phyloP scores from a whole-genome alignment of 2,113 vertebrate species.

The Tychaedon coryphoeus region DNA sequence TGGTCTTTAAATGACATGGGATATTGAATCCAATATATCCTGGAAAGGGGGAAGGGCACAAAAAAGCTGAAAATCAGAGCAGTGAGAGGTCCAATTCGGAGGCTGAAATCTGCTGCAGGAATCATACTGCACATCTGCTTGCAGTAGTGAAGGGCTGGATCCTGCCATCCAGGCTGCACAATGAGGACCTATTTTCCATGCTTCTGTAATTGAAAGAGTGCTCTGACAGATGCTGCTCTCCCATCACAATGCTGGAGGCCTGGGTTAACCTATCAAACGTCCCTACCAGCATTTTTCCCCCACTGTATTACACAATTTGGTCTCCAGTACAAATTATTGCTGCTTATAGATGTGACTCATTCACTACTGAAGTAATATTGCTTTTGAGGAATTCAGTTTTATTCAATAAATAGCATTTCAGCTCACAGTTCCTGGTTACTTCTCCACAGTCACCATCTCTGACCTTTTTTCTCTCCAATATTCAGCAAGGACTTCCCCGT shows the following conservation, averaged over 20 bases:
- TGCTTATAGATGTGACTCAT: neutral
- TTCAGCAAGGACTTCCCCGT: neutral
- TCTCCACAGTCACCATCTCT: neutral
- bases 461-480: neutral
- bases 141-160: neutral
- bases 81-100: neutral
- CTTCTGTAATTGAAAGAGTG: neutral
- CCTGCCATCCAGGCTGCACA: neutral
- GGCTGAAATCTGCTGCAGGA: neutral
- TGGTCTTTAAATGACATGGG: neutral
- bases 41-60: neutral
- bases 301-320: neutral
- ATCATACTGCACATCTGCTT: rapidly evolving
- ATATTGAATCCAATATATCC: neutral
- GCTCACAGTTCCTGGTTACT: neutral
- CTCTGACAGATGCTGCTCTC: neutral
- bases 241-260: neutral
- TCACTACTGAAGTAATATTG: neutral
- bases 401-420: neutral
- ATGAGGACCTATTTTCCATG: neutral
- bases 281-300: neutral
- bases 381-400: neutral
- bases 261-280: neutral
- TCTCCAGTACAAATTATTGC: neutral
- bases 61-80: neutral